Evolutionary conservation across 2,113 vertebrate genomes (phyloP).

Genomic region (Climacteris rufus): DNA sequence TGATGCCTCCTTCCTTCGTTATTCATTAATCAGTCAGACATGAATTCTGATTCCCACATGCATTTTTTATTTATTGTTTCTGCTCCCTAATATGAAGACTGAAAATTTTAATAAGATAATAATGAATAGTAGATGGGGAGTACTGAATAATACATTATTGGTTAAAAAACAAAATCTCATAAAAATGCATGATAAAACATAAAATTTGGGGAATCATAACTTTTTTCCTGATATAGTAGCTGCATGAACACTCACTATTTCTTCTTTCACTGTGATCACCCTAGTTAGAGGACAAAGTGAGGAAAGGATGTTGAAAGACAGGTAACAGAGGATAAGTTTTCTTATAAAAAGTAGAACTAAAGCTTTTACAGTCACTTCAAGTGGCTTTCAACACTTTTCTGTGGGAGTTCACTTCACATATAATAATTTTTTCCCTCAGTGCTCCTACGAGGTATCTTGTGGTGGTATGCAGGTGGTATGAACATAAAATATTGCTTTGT

Average conservation of each 20-base stretch:
- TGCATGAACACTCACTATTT: background rate
- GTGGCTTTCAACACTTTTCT: background rate
- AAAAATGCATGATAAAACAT: background rate
- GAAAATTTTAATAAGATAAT: slow-evolving; percentile 24
- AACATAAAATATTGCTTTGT: background rate
- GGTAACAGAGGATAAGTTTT: background rate
- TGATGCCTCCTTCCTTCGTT: background rate
- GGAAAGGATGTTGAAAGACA: background rate
- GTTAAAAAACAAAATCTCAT: background rate
- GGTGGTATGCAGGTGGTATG: background rate
- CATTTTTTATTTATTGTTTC: slow-evolving; percentile 45
- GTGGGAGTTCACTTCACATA: background rate
- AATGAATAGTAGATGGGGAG: background rate
- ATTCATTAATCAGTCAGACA: slow-evolving; percentile 14
- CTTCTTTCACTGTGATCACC: background rate
- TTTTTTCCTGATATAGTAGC: background rate
- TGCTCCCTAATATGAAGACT: background rate
- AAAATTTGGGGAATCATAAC: background rate
- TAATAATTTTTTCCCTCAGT: background rate
- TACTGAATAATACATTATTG: background rate
- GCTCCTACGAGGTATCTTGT: background rate
- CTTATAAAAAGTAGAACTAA: background rate
- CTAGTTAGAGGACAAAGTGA: background rate
- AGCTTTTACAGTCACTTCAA: background rate
- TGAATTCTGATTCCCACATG: background rate